These are phyloP conservation scores for Percopsis omiscomaycus DNA, from an alignment of 2,797 vertebrate genomes.

Conservation along the genomic window DNA sequence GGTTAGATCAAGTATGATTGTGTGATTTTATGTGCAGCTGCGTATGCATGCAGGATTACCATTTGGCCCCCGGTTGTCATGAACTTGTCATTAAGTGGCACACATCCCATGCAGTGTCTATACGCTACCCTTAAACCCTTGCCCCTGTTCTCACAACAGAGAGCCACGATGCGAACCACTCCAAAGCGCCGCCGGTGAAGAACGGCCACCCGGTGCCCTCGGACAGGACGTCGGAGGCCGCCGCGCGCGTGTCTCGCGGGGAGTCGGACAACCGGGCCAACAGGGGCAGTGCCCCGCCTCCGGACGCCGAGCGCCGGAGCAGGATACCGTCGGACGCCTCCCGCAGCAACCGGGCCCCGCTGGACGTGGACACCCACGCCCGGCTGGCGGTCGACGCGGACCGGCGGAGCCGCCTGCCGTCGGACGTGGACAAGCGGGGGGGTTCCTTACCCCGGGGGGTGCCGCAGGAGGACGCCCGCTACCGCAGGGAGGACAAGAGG, in stretches of 20 bases:
- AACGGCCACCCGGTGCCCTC: conserved; percentile 84
- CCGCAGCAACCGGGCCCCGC: conserved; percentile 75
- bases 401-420: conserved; percentile 55
- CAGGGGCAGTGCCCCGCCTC: conserved; percentile 47
- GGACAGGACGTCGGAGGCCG: conserved; percentile 53
- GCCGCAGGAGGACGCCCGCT: conserved; percentile 58
- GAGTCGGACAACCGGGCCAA: conserved; percentile 62
- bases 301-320: conserved; percentile 63
- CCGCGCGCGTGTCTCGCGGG: conserved; percentile 42
- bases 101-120: no score
- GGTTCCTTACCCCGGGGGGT: conserved; percentile 57
- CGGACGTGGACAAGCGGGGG: conserved; percentile 62
- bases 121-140: no score
- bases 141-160: conserved; percentile 62
- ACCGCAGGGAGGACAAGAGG: conserved; percentile 63
- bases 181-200: conserved; percentile 75
- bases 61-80: no score
- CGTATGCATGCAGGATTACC: no score
- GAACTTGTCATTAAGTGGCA: no score
- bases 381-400: conserved; percentile 62
- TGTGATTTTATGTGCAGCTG: no score
- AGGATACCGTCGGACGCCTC: conserved; percentile 66
- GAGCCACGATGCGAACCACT: conserved; percentile 76
- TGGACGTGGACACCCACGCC: conserved; percentile 78
- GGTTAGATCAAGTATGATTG: no score